Evolutionary conservation across 2,888 invertebrate species (phyloP).

Genomic region (Tiliacea citrago): DNA sequence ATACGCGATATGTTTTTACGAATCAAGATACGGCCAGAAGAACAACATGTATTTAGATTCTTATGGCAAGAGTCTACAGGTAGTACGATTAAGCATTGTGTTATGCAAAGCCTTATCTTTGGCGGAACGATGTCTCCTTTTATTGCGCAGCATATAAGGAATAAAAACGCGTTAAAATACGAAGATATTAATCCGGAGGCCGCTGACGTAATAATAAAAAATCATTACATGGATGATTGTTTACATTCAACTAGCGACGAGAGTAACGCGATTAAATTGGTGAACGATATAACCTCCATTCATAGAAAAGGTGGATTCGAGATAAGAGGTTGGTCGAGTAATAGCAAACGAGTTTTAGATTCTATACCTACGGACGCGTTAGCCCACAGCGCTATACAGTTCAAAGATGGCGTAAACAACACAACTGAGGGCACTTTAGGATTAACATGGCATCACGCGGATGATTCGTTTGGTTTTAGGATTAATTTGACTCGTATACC

Average conservation of each 20-base stretch:
- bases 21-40: neutral
- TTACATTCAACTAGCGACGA: neutral
- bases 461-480: neutral
- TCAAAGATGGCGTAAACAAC: neutral
- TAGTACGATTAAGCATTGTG: no score
- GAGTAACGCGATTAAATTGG: conserved; percentile 4
- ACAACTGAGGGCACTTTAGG: neutral
- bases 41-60: neutral
- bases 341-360: conserved; percentile 1
- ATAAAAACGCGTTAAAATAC: neutral
- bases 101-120: neutral
- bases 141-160: neutral
- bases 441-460: neutral
- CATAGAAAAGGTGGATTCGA: conserved; percentile 1
- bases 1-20: neutral
- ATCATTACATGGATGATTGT: neutral
- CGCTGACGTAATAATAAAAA: neutral
- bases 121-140: neutral
- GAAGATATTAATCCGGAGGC: neutral
- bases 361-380: neutral
- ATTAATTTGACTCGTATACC: neutral
- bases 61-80: neutral
- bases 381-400: neutral
- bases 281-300: neutral
- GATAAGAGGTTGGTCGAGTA: conserved; percentile 4